Conservation (phyloP, 2,888 invertebrate genomes). For the Drosophila picticornis region DNA sequence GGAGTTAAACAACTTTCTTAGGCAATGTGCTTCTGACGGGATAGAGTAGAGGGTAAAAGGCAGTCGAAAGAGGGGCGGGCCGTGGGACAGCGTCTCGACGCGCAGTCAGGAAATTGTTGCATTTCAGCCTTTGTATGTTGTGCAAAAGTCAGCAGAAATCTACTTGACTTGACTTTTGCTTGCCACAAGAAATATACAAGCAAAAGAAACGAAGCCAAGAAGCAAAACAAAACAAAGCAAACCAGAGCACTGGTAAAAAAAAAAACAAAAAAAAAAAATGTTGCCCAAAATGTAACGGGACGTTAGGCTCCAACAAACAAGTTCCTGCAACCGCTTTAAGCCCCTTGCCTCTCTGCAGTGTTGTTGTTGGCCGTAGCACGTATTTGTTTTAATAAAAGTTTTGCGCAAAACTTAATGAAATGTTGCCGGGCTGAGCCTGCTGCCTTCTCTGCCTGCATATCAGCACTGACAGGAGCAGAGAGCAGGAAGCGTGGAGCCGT, state of each 20-base stretch:
- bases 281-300: constrained; percentile 73
- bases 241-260: constrained; percentile 10
- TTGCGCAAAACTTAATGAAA: constrained; percentile 81
- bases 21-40: constrained; percentile 48
- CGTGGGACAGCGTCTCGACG: constrained; percentile 23
- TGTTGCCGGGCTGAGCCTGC: constrained; percentile 64
- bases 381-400: constrained; percentile 81
- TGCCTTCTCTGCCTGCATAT: constrained; percentile 37
- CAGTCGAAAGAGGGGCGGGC: background rate
- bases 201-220: constrained; percentile 26
- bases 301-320: constrained; percentile 47
- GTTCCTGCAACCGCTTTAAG: constrained; percentile 11
- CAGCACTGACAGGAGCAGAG: constrained; percentile 16
- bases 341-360: background rate
- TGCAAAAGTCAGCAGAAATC: constrained; percentile 77
- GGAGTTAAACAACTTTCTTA: constrained; percentile 81
- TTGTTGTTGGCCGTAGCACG: constrained; percentile 63
- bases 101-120: constrained; percentile 77
- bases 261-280: constrained; percentile 27
- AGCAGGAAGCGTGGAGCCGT: background rate
- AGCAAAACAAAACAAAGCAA: constrained; percentile 26
- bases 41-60: constrained; percentile 8
- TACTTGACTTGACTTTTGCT: constrained; percentile 79
- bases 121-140: constrained; percentile 70
- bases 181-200: constrained; percentile 63